Evolutionary conservation across 53 echinoderm and acorn worm species (phyloP).

Genomic region (Patiria pectinifera): DNA sequence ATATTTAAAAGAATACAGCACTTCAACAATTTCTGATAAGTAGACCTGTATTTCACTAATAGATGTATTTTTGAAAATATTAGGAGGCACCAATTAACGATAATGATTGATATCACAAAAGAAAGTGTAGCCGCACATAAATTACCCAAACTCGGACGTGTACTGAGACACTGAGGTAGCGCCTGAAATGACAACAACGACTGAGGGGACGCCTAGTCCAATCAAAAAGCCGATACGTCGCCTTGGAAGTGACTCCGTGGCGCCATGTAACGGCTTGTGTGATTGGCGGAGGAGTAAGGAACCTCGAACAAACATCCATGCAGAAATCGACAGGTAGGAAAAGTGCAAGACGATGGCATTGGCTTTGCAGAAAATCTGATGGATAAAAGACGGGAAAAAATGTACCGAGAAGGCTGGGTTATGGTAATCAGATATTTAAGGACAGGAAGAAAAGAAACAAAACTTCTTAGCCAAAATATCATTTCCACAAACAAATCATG

Average conservation of each 20-base stretch:
- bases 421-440: no score
- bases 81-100: not conserved
- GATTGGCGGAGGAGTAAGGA: conserved; percentile 2
- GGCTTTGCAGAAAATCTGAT: not conserved
- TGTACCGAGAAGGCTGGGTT: not conserved
- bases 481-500: no score
- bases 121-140: not conserved
- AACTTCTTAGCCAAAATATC: no score
- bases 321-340: not conserved
- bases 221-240: conserved; percentile 25
- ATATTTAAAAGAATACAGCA: not conserved
- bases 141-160: conserved; percentile 23
- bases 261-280: conserved; percentile 26
- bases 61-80: no score
- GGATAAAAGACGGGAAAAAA: not conserved
- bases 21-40: not conserved
- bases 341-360: conserved; percentile 12
- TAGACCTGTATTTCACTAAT: no score
- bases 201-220: conserved; percentile 5
- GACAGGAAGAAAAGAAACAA: no score
- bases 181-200: not conserved
- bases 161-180: not conserved
- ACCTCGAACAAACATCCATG: not conserved
- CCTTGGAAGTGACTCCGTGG: not conserved
- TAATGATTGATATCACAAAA: not conserved